A percentile compares a stretch with the other conserved stretches of the same genome.
Conservation (phyloP, 2,113 vertebrate species). For the Gobius niger region DNA sequence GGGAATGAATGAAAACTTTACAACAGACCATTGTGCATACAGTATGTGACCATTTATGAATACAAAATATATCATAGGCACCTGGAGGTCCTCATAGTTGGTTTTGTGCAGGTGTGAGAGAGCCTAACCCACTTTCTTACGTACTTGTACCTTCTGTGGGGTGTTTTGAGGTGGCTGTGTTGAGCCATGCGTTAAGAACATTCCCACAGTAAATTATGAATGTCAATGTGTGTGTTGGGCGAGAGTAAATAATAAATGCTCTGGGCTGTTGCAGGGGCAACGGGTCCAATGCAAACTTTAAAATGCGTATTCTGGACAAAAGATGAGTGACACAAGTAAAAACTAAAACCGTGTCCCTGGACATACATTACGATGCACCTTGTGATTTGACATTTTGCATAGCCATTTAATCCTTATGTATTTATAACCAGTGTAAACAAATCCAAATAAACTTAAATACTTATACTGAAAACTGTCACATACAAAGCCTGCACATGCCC, state of each 20-base stretch:
- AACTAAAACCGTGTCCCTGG: neutral
- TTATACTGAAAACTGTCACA: slow-evolving; percentile 42
- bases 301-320: slow-evolving; percentile 24
- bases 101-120: slow-evolving; percentile 12
- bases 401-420: too few relatives aligned
- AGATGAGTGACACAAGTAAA: neutral
- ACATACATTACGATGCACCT: slow-evolving; percentile 14
- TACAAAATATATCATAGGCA: neutral
- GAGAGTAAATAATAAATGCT: slow-evolving; percentile 70
- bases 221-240: slow-evolving; percentile 50
- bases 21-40: neutral
- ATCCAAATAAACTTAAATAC: slow-evolving; percentile 45
- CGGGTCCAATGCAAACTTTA: slow-evolving; percentile 51
- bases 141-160: slow-evolving; percentile 36
- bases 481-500: slow-evolving; percentile 44
- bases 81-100: neutral
- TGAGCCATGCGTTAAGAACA: slow-evolving; percentile 75
- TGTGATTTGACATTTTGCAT: slow-evolving; percentile 21
- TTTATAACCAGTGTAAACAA: neutral
- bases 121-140: slow-evolving; percentile 38
- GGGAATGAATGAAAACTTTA: neutral
- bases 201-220: slow-evolving; percentile 76
- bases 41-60: neutral
- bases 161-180: slow-evolving; percentile 59
- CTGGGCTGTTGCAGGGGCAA: slow-evolving; percentile 50